phyloP scores from a whole-genome alignment of 2,113 vertebrate genomes.

The Planiliza haematocheilus region DNA sequence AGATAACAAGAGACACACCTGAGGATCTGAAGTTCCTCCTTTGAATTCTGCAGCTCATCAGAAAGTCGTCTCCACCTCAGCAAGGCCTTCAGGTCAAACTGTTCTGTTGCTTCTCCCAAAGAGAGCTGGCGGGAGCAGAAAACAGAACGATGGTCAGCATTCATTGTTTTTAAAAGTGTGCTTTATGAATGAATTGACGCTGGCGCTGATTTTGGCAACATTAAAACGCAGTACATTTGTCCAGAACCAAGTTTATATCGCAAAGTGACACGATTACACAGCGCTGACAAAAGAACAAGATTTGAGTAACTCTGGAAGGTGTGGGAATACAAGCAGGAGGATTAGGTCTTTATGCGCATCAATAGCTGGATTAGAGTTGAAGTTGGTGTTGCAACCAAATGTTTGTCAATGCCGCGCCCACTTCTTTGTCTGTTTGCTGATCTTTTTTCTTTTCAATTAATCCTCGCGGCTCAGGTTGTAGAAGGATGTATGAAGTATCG shows the following conservation, averaged over 20 bases:
- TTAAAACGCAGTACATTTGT: background rate
- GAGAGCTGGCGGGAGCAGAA: constrained; percentile 79
- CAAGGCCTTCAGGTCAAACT: constrained; percentile 88
- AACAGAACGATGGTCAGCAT: background rate
- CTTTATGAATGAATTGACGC: too few species aligned
- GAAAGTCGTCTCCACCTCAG: constrained; percentile 90
- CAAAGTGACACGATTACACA: constrained; percentile 44
- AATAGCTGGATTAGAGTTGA: constrained; percentile 27
- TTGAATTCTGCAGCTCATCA: constrained; percentile 91
- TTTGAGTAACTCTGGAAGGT: constrained; percentile 42
- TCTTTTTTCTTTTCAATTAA: constrained; percentile 9
- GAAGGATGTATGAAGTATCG: background rate
- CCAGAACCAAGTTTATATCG: constrained; percentile 22
- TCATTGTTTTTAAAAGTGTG: background rate
- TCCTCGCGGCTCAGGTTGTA: background rate
- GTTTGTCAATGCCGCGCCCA: constrained; percentile 2
- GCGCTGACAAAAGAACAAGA: constrained; percentile 42
- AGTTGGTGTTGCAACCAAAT: constrained; percentile 32
- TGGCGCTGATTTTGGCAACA: constrained; percentile 19
- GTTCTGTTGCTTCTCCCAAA: constrained; percentile 79
- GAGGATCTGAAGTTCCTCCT: constrained; percentile 92
- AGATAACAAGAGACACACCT: constrained; percentile 82
- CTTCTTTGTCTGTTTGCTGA: constrained; percentile 15
- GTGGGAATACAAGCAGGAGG: constrained; percentile 48
- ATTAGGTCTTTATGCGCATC: constrained; percentile 41